phyloP scores from a whole-genome alignment of 2,113 vertebrate species.

The Myotis yumanensis region DNA sequence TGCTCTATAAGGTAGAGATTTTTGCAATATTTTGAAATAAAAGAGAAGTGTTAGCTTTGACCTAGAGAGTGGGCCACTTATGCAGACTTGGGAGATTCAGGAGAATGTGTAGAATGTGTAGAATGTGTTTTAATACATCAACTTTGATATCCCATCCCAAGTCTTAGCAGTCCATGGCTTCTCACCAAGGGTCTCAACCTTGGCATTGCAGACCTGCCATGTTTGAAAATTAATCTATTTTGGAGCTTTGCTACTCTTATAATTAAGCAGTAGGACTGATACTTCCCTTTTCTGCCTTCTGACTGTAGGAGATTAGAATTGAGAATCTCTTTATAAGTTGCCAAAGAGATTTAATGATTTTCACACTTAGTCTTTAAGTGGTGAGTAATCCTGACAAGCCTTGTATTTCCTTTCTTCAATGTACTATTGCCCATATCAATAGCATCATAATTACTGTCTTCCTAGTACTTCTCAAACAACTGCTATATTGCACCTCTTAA shows the following conservation, averaged over 20 bases:
- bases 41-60: not conserved
- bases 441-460: not conserved
- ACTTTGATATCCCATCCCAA: not conserved
- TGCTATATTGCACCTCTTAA: not conserved
- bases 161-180: not conserved
- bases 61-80: not conserved
- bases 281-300: not conserved
- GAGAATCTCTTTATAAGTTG: not conserved
- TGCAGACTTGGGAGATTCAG: not conserved
- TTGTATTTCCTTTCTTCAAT: not conserved
- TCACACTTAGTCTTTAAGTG: not conserved
- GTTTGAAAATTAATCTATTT: not conserved
- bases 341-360: not conserved
- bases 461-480: not conserved
- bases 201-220: not conserved
- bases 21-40: constrained; percentile 3
- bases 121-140: not conserved
- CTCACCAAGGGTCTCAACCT: not conserved
- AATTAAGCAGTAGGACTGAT: not conserved
- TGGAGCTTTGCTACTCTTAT: not conserved
- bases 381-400: not conserved
- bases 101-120: not conserved
- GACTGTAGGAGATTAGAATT: not conserved
- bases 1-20: not conserved
- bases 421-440: not conserved